A percentile compares a stretch with the other conserved stretches of the same genome.
phyloP scores from a whole-genome alignment of 2,797 vertebrate genomes.

The Paguma larvata region DNA sequence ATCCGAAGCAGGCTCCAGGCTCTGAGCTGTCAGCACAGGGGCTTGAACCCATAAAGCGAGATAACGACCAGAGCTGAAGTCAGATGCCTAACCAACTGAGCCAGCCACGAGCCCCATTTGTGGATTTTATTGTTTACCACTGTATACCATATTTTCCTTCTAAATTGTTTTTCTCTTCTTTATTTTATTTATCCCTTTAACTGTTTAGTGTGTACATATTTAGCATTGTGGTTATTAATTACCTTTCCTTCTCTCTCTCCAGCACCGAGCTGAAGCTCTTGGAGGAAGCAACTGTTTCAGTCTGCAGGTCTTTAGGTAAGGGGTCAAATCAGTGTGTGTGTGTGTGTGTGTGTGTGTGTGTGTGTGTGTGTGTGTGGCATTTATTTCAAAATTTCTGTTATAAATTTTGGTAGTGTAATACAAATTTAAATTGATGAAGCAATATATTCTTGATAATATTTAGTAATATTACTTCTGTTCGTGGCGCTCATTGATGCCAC shows the following conservation, averaged over 20 bases:
- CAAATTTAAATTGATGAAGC: constrained; percentile 35
- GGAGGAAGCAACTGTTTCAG: constrained; percentile 95
- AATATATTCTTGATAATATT: neutral
- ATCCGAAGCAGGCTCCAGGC: too few relatives aligned
- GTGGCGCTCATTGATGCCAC: neutral
- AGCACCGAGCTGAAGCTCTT: constrained; percentile 96
- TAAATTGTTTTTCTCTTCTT: neutral
- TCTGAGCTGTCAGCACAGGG: too few relatives aligned
- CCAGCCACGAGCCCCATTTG: too few relatives aligned
- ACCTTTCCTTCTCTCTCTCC: constrained; percentile 58
- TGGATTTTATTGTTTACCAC: constrained; percentile 10
- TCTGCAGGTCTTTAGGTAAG: constrained; percentile 97
- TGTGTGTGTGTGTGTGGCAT: neutral
- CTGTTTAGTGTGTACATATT: constrained; percentile 58
- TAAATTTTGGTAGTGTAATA: neutral
- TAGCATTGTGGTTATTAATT: constrained; percentile 33
- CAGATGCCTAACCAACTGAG: too few relatives aligned
- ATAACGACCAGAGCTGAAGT: too few relatives aligned
- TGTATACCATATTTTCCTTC: constrained; percentile 23
- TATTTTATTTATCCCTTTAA: constrained; percentile 21
- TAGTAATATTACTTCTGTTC: neutral
- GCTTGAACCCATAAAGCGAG: too few relatives aligned
- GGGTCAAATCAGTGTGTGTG: neutral
- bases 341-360: neutral
- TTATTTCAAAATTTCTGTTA: constrained; percentile 13